Conservation (phyloP, 2,797 vertebrate genomes). For the Vireo griseus region DNA sequence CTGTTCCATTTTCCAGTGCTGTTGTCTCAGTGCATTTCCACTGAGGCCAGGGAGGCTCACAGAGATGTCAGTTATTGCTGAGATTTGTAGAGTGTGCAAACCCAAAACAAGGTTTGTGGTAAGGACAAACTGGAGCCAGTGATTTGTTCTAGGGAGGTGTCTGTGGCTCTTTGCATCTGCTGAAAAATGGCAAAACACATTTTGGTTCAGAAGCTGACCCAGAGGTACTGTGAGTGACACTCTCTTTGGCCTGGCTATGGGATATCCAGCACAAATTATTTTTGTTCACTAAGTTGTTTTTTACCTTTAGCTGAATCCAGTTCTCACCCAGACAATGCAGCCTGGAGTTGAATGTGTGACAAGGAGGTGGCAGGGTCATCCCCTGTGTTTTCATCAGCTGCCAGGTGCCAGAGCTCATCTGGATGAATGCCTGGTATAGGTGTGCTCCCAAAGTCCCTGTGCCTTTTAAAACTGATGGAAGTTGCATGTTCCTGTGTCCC, state of each 20-base stretch:
- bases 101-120: neutral
- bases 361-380: neutral
- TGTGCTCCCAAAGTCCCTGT: neutral
- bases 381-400: neutral
- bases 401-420: neutral
- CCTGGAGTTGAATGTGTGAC: fast-evolving
- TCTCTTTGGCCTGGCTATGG: neutral
- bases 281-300: neutral
- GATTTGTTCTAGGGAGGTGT: neutral
- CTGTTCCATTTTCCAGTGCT: neutral
- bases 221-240: neutral
- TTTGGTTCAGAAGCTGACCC: neutral
- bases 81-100: neutral
- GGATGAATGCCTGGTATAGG: neutral
- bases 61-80: neutral
- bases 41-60: neutral
- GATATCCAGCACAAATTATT: neutral
- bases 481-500: neutral
- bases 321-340: neutral
- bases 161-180: neutral
- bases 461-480: neutral
- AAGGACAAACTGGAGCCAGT: neutral
- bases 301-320: neutral
- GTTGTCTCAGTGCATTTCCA: neutral
- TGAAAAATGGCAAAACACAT: neutral